Percentiles rank a stretch among this genome's conserved stretches.
phyloP scores from a whole-genome alignment of 2,888 invertebrate species.

The Ptilodon capucinus region DNA sequence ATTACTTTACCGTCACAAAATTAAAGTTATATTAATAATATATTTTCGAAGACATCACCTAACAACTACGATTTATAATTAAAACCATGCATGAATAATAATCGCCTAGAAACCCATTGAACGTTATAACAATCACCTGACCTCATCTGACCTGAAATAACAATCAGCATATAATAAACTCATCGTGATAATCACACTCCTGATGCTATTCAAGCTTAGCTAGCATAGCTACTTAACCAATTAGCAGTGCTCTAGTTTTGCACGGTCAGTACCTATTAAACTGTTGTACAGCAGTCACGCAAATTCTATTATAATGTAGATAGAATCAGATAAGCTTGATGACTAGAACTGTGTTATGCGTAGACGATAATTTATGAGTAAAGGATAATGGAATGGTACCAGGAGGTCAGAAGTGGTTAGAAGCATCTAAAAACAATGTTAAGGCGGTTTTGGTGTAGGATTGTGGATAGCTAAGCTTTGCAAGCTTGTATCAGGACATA shows the following conservation, averaged over 20 bases:
- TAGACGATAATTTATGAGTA: background rate
- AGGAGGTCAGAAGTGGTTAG: background rate
- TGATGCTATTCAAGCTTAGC: background rate
- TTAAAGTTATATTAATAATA: too few relatives aligned
- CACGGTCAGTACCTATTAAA: background rate
- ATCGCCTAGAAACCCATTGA: background rate
- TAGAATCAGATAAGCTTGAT: background rate
- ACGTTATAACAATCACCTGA: background rate
- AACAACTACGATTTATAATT: background rate
- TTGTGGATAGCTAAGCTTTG: too few relatives aligned
- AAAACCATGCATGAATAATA: background rate
- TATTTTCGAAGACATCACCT: too few relatives aligned
- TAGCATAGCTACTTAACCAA: background rate
- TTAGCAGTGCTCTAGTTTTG: conserved; percentile 3
- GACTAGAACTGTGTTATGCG: background rate
- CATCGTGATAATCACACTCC: background rate
- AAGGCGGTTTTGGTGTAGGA: too few relatives aligned
- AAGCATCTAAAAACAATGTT: too few relatives aligned
- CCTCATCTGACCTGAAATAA: background rate
- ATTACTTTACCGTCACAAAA: too few relatives aligned
- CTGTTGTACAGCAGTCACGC: conserved; percentile 1
- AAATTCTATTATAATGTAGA: conserved; percentile 4
- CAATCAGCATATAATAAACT: background rate
- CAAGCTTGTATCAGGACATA: too few relatives aligned
- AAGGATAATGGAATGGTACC: background rate